Conservation (phyloP, 2,113 vertebrate species). For the Peucedramus taeniatus region DNA sequence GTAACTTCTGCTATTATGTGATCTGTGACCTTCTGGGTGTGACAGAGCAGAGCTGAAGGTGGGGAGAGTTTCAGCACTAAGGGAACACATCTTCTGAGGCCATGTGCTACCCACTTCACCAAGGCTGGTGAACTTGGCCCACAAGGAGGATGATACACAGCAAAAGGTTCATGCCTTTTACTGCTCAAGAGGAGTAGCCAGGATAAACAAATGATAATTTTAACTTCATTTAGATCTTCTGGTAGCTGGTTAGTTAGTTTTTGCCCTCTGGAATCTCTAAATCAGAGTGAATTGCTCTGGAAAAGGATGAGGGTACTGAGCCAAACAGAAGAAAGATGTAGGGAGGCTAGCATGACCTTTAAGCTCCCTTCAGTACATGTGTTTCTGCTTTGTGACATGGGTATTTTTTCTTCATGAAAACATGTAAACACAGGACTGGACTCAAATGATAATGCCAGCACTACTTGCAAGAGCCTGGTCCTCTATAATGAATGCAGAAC, state of each 20-base stretch:
- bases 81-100: background rate
- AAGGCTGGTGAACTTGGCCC: background rate
- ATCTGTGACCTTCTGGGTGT: background rate
- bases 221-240: background rate
- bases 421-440: background rate
- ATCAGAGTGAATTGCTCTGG: background rate
- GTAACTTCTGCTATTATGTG: background rate
- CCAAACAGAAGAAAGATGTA: background rate
- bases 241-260: background rate
- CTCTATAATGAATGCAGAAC: background rate
- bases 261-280: background rate
- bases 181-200: background rate
- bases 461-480: background rate
- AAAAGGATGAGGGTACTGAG: background rate
- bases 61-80: background rate
- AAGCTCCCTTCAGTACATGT: background rate
- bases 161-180: background rate
- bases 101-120: background rate
- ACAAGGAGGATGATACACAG: background rate
- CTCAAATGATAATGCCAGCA: background rate
- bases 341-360: background rate
- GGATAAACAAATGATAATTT: background rate
- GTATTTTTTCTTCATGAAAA: background rate
- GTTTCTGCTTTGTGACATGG: background rate
- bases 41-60: background rate